Evolutionary conservation across 1,140 invertebrate genomes (phyloP).

Genomic region (Drosophila azteca): DNA sequence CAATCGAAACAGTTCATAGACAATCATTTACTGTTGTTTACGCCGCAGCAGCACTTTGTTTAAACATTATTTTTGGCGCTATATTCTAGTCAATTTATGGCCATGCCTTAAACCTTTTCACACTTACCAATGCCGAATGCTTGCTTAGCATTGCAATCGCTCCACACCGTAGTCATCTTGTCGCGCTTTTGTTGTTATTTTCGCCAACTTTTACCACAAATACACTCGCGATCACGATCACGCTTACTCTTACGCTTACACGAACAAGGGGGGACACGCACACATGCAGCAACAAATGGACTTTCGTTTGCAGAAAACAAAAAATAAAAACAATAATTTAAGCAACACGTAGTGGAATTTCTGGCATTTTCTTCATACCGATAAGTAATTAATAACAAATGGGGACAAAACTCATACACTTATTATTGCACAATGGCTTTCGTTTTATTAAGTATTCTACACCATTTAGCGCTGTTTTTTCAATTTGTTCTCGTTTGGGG

Average conservation of each 20-base stretch:
- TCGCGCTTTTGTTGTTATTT: constrained; percentile 46
- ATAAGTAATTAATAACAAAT: constrained; percentile 27
- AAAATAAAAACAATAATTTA: constrained; percentile 47
- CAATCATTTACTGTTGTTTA: constrained; percentile 43
- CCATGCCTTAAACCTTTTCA: constrained; percentile 13
- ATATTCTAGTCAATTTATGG: constrained; percentile 47
- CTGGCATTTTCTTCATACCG: constrained; percentile 40
- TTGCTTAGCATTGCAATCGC: constrained; percentile 77
- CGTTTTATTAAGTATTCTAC: constrained; percentile 34
- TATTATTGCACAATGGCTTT: constrained; percentile 37
- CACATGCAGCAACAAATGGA: constrained; percentile 43
- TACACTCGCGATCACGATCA: constrained; percentile 14
- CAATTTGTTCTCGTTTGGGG: constrained; percentile 71
- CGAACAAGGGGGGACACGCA: constrained; percentile 20
- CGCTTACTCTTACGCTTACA: constrained; percentile 9
- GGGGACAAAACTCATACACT: not conserved
- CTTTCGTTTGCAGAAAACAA: constrained; percentile 71
- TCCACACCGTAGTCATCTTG: constrained; percentile 74
- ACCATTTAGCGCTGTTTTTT: constrained; percentile 38
- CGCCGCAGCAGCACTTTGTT: constrained; percentile 49
- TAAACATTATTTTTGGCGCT: constrained; percentile 49
- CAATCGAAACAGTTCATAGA: constrained; percentile 36
- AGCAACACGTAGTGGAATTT: constrained; percentile 70
- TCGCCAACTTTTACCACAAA: constrained; percentile 69
- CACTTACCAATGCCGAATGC: constrained; percentile 82